Evolutionary conservation across 2,888 invertebrate species (phyloP), one percentile per base, ranked within the genome.

Genomic region (Buathra laborator): DNA sequence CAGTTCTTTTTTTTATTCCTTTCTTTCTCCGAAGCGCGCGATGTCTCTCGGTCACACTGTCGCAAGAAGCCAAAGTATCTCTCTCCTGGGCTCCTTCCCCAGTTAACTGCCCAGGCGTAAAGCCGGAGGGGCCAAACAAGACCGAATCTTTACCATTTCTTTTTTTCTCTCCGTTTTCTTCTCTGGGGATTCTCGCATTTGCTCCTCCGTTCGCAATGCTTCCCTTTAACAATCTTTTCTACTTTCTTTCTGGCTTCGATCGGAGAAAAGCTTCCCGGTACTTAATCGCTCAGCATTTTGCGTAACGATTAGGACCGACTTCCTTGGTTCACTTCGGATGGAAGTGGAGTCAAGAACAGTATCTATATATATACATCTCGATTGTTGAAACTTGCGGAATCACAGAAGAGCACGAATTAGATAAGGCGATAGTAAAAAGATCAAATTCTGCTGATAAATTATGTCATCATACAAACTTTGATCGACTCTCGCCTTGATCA

Each of bases 81-180:
- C 68, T 74, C 62, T 80, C 79, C 75, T 32, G 75, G 48, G 82
- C 76, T 79, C 79, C 56, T 72, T 48, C 79, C 51, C 77, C 59
- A 78, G 71, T 82, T 66, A 75, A 78, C 77, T 82, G 79, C 82
- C 79, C 79, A 78, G 82, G 85, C 82, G 82, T 70, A 82, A 79
- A 85, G 85, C 82, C 79, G 64, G 67, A 74, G 74, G 79, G 71
- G 53, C 79, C 66, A 78, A 71, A 76, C 66, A 79, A 79, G 82
- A 76, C 59, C 44, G 67, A 76, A 75, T 66, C 51, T 79, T 75
- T 76, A 67, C 43, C 53, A 1, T 19, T 46, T 32, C 10, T 70
- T 66, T 44, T 44, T 70, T 46, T 51, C 46, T 79, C 14, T 43
- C 29, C 43, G 70, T 78, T 48, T 56, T 10, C 53, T 66, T 59